Conservation (phyloP, 1,140 invertebrate species). For the Temnothorax nylanderi region DNA sequence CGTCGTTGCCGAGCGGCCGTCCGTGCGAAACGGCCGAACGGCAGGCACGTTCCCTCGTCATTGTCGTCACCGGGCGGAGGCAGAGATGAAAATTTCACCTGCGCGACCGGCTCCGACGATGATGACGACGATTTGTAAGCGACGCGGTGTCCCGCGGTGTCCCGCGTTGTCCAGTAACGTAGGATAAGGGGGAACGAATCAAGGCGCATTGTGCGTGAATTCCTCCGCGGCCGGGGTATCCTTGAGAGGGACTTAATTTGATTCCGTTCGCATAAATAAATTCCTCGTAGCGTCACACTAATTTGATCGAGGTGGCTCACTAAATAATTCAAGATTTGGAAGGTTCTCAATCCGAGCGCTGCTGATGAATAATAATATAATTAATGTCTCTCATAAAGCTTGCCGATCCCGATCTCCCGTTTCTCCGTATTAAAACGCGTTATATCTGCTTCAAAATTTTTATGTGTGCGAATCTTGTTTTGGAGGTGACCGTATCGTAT, state of each 20-base stretch:
- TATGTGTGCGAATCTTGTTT: background rate
- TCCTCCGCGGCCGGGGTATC: background rate
- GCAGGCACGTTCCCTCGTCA: conserved; percentile 25
- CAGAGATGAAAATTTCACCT: conserved; percentile 34
- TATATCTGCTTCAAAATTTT: background rate
- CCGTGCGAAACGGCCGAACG: background rate
- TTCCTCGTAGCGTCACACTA: background rate
- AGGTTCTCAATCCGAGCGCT: background rate
- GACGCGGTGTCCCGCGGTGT: background rate
- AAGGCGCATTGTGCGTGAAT: background rate
- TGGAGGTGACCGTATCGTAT: background rate
- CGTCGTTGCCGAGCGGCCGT: background rate
- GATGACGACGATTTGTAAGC: conserved; percentile 33
- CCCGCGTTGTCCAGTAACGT: background rate
- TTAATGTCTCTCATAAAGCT: background rate
- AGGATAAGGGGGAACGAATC: background rate
- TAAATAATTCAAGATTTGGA: background rate
- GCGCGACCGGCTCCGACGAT: conserved; percentile 15
- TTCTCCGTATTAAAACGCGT: background rate
- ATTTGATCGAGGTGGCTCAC: background rate
- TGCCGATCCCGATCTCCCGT: background rate
- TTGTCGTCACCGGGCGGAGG: background rate
- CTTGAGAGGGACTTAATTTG: background rate
- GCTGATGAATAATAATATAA: background rate
- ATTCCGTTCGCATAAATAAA: background rate